These are phyloP conservation scores for Oedothorax gibbosus DNA, from an alignment of 1,140 invertebrate genomes.

Conservation along the genomic window DNA sequence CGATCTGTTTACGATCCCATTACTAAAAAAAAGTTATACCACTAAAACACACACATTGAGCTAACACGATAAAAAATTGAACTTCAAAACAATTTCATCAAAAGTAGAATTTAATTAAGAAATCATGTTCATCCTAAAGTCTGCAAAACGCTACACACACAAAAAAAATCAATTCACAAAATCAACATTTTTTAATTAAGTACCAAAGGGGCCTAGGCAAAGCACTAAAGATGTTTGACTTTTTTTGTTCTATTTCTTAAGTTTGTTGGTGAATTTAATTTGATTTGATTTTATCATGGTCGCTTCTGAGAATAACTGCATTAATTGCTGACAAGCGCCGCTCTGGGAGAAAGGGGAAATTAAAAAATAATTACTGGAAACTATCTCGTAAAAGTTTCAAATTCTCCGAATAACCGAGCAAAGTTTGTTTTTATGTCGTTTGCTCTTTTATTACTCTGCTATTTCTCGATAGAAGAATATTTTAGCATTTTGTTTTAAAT, in stretches of 20 bases:
- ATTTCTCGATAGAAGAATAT: too few species aligned
- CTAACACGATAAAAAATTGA: neutral
- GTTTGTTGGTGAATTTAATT: conserved; percentile 19
- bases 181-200: conserved; percentile 47
- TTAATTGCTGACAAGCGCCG: conserved; percentile 30
- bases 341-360: neutral
- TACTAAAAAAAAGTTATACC: neutral
- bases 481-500: too few species aligned
- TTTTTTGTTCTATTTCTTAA: conserved; percentile 15
- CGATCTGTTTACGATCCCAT: conserved; percentile 27
- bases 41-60: too few species aligned
- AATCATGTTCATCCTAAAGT: conserved; percentile 25
- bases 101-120: conserved; percentile 52
- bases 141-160: conserved; percentile 8
- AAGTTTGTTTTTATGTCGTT: too few species aligned
- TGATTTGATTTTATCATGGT: conserved; percentile 30
- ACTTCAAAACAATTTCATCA: conserved; percentile 15
- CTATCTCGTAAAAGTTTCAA: too few species aligned
- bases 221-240: neutral
- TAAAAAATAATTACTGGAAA: too few species aligned
- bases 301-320: conserved; percentile 9
- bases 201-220: conserved; percentile 21
- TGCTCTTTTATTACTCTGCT: too few species aligned
- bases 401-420: too few species aligned
- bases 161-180: conserved; percentile 36